Conservation (phyloP, 2,113 vertebrate species). For the Colistium nudipinnis region DNA sequence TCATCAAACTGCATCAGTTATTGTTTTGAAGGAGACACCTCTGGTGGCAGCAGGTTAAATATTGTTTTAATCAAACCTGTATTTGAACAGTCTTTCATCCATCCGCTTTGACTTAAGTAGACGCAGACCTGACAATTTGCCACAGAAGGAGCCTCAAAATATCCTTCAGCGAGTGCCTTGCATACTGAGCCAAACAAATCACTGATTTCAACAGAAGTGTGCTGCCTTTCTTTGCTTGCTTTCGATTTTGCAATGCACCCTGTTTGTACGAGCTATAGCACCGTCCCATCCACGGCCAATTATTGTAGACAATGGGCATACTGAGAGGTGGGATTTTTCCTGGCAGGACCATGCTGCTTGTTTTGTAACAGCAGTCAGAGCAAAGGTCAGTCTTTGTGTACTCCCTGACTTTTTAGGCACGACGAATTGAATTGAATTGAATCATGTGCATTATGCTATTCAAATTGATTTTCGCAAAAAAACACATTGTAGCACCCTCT, state of each 20-base stretch:
- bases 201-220: slow-evolving; percentile 52
- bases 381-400: slow-evolving; percentile 71
- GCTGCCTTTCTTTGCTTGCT: slow-evolving; percentile 39
- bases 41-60: not conserved
- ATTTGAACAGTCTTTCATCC: slow-evolving; percentile 12
- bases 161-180: slow-evolving; percentile 39
- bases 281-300: slow-evolving; percentile 59
- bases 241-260: slow-evolving; percentile 69
- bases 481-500: slow-evolving; percentile 45
- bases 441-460: slow-evolving; percentile 69
- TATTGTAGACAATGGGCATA: slow-evolving; percentile 48
- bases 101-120: slow-evolving; percentile 16
- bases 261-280: slow-evolving; percentile 44
- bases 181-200: slow-evolving; percentile 32
- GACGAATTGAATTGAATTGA: slow-evolving; percentile 64
- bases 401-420: slow-evolving; percentile 55
- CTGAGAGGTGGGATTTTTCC: slow-evolving; percentile 51
- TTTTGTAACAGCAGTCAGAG: slow-evolving; percentile 55
- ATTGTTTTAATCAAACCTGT: not conserved
- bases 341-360: slow-evolving; percentile 53
- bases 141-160: slow-evolving; percentile 37
- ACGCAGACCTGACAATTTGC: slow-evolving; percentile 28
- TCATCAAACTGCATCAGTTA: not conserved
- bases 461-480: slow-evolving; percentile 76
- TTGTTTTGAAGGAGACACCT: not conserved